These are phyloP conservation scores for Microtus pennsylvanicus DNA, from an alignment of 2,113 vertebrate species.

Conservation along the genomic window DNA sequence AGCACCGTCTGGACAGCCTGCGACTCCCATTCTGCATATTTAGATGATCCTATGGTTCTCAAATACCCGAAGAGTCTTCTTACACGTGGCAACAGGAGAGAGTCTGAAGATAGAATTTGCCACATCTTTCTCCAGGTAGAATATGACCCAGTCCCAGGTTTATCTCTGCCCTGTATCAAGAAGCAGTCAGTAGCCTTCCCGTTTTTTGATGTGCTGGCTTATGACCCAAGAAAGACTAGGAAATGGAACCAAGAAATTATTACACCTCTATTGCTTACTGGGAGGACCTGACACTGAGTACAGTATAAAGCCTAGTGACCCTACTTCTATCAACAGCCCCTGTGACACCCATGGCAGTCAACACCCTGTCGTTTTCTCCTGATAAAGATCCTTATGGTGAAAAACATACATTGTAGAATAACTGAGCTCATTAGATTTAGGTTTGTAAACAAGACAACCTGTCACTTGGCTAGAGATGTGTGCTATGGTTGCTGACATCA, in stretches of 20 bases:
- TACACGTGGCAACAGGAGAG: not conserved
- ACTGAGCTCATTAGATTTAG: not conserved
- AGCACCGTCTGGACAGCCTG: fast-evolving
- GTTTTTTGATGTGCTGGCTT: not conserved
- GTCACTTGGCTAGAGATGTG: not conserved
- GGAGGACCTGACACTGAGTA: too few species aligned
- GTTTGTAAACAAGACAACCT: not conserved
- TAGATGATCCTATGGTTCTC: not conserved
- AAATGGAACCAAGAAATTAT: not conserved
- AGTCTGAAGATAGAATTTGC: not conserved
- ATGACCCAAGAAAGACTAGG: not conserved
- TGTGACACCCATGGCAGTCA: not conserved
- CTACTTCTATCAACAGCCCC: not conserved
- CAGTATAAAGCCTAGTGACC: not conserved
- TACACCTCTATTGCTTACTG: not conserved
- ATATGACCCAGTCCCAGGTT: not conserved
- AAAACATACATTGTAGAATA: not conserved
- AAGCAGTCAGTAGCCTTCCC: not conserved
- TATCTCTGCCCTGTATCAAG: not conserved
- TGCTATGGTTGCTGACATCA: not conserved
- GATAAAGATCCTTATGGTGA: not conserved
- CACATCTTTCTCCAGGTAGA: not conserved
- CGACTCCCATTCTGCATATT: not conserved
- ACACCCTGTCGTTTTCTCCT: not conserved
- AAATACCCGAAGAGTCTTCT: not conserved